Evolutionary conservation across 2,113 vertebrate species (phyloP).

Genomic region (Bubo blakistoni): DNA sequence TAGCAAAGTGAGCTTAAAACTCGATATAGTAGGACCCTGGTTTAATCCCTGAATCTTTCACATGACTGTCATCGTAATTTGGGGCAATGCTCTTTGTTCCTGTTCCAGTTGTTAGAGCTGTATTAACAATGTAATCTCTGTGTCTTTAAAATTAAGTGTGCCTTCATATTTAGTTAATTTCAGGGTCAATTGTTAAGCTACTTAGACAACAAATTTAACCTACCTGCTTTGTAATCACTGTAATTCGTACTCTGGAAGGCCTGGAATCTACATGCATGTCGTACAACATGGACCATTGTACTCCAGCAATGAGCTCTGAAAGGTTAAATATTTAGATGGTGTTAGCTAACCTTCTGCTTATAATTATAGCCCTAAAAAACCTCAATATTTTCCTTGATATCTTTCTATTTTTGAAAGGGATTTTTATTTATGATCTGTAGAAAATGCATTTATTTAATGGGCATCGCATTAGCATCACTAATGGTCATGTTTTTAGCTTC

Average conservation of each 20-base stretch:
- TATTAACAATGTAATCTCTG: neutral
- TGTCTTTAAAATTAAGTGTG: conserved; percentile 21
- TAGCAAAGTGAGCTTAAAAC: neutral
- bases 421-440: neutral
- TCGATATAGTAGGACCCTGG: neutral
- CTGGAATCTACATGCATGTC: neutral
- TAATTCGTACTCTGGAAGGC: neutral
- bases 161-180: conserved; percentile 3
- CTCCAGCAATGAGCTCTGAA: neutral
- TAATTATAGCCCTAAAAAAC: neutral
- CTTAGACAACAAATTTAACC: neutral
- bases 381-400: neutral
- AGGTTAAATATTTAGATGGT: neutral
- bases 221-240: neutral
- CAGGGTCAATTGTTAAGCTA: conserved; percentile 3
- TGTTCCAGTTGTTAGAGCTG: neutral
- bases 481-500: neutral
- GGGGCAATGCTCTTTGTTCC: neutral
- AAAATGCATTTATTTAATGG: neutral
- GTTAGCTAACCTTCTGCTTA: neutral
- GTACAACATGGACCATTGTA: neutral
- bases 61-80: neutral
- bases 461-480: neutral
- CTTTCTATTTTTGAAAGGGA: neutral
- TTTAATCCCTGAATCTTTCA: neutral